Evolutionary conservation across 1,140 invertebrate species (phyloP).

Genomic region (Papilio xuthus): DNA sequence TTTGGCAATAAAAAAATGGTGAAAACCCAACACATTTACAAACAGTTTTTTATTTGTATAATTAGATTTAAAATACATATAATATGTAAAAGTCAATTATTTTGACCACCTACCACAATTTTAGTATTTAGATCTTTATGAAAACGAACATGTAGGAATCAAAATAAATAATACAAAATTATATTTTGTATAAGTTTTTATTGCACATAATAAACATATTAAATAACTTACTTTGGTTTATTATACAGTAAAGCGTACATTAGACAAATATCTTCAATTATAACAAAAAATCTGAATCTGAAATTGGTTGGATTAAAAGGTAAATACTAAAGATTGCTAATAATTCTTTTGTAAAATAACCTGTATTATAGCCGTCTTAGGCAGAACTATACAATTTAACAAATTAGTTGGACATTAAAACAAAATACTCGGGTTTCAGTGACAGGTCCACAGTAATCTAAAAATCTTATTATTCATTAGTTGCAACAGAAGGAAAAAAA

Average conservation of each 20-base stretch:
- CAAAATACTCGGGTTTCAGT: no score
- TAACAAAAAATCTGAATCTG: neutral
- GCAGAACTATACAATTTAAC: no score
- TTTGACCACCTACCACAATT: neutral
- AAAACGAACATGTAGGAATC: neutral
- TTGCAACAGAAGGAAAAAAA: neutral
- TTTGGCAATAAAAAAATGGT: neutral
- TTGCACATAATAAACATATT: constrained; percentile 36
- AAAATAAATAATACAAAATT: neutral
- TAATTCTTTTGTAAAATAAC: no score
- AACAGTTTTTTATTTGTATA: neutral
- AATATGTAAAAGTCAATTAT: neutral
- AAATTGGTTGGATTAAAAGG: no score
- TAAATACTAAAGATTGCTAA: no score
- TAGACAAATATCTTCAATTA: neutral
- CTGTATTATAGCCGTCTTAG: no score
- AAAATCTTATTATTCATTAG: neutral
- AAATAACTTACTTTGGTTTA: constrained; percentile 30
- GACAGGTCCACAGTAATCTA: neutral
- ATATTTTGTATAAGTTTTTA: constrained; percentile 3
- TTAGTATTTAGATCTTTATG: neutral
- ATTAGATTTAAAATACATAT: neutral
- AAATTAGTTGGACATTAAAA: no score
- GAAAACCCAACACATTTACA: neutral
- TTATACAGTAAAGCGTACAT: neutral